Base-by-base conservation (phyloP, 1,140 invertebrate species). In the Drosophila teissieri region DNA sequence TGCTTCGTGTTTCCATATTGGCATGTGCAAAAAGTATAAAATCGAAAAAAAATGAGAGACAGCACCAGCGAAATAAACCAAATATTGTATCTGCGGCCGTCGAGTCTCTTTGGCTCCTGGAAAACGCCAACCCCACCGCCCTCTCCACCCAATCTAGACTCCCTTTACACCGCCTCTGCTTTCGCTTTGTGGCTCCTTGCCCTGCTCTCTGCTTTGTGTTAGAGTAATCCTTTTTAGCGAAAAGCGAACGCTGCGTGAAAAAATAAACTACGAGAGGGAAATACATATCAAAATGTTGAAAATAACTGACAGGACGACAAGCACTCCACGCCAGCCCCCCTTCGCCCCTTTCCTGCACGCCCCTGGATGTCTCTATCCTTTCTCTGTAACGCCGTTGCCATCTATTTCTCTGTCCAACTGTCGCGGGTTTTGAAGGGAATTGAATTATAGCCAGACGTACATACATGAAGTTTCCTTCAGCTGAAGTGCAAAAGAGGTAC, bases 171-270 rank as follows among this genome's bases (percentile, higher is more conserved):
- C 31, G 10, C 11, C 11, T 24, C 6, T 24, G 11, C 37, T 17
- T 10, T 46, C 34, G n/a, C 73, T 73, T 17, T 48, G 42, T 24
- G 27, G 12, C 60, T 81, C 40, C 62, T 63, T 67, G 40, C 58
- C 55, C 55, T 65, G 58, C 79, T 82, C 46, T 73, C 79, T 75
- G 72, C 72, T 82, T 82, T 82, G 78, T 79, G 75, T 82, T 82
- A 82, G 80, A 64, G 84, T 88, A 84, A 89, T 88, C 84, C 84
- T 88, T 88, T 89, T 89, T 74, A 80, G 73, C 80, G 61, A 62
- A 69, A 57, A 57, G 63, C 76, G 58, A 88, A 82, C 46, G 60
- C 68, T 54, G 69, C 40, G 42, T 55, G 56, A 73, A 58, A 82
- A 57, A 61, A 48, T 49, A 42, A 53, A 68, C 45, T 67, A 51